phyloP scores from a whole-genome alignment of 2,888 invertebrate species.

The Hybos culiciformis region DNA sequence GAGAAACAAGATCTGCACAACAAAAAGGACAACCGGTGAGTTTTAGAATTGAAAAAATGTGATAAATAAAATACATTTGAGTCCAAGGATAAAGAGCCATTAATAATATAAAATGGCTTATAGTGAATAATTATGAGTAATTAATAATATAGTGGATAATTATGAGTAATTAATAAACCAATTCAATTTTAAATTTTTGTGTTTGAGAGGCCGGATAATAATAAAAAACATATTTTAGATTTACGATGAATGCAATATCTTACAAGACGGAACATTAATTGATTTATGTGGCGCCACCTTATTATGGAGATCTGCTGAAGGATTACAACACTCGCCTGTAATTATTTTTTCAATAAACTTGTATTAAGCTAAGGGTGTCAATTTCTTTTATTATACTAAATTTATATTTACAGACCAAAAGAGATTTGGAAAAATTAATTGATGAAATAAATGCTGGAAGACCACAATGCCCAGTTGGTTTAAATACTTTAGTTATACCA shows the following conservation, averaged over 20 bases:
- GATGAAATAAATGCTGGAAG: conserved; percentile 94
- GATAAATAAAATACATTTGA: no score
- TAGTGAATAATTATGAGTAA: no score
- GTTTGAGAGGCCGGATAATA: no score
- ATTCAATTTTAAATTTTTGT: no score
- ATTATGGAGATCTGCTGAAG: conserved; percentile 93
- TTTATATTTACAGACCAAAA: conserved; percentile 76
- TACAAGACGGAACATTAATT: conserved; percentile 94
- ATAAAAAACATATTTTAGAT: conserved; percentile 27
- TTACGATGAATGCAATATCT: conserved; percentile 73
- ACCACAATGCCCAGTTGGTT: conserved; percentile 94
- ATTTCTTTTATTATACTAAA: no score
- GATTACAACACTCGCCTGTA: conserved; percentile 89
- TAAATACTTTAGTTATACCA: conserved; percentile 96
- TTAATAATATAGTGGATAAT: no score
- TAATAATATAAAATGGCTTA: no score
- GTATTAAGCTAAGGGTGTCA: no score
- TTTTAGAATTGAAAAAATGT: no score
- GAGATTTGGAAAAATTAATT: conserved; percentile 79
- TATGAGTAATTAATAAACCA: no score
- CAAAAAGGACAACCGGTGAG: conserved; percentile 72
- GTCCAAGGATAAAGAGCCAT: no score
- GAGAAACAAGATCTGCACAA: conserved; percentile 92
- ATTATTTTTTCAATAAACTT: no score
- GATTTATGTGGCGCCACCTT: conserved; percentile 98